Conservation (phyloP, 2,797 vertebrate species). For the Aratinga solstitialis region DNA sequence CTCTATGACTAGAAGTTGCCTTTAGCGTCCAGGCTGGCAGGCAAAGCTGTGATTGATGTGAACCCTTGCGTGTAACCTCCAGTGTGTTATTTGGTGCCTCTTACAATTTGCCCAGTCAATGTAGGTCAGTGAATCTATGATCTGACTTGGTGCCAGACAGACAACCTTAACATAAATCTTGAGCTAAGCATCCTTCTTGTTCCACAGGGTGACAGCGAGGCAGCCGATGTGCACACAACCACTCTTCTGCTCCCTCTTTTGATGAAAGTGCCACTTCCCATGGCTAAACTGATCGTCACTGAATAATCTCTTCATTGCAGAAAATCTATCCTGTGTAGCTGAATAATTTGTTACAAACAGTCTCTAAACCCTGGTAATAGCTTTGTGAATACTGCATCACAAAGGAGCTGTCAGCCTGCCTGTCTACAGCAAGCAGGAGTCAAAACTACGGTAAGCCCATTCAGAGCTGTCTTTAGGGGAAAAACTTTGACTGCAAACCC, state of each 20-base stretch:
- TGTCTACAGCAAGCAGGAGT: not conserved
- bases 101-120: not conserved
- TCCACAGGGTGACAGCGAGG: not conserved
- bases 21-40: not conserved
- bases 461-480: not conserved
- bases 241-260: not conserved
- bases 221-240: not conserved
- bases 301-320: not conserved
- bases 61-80: not conserved
- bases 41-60: not conserved
- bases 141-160: not conserved
- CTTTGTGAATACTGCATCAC: not conserved
- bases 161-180: not conserved
- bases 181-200: not conserved
- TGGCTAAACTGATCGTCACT: not conserved
- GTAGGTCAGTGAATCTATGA: not conserved
- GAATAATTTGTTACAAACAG: not conserved
- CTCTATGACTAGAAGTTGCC: not conserved
- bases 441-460: not conserved
- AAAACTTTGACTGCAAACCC: not conserved
- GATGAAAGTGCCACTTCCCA: not conserved
- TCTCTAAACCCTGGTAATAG: not conserved
- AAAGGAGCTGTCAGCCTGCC: not conserved
- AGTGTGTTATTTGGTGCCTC: not conserved
- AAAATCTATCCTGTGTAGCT: not conserved